Percentiles rank a stretch among this genome's conserved stretches.
Conservation (phyloP, 2,888 invertebrate species). For the Periphyllus acericola region DNA sequence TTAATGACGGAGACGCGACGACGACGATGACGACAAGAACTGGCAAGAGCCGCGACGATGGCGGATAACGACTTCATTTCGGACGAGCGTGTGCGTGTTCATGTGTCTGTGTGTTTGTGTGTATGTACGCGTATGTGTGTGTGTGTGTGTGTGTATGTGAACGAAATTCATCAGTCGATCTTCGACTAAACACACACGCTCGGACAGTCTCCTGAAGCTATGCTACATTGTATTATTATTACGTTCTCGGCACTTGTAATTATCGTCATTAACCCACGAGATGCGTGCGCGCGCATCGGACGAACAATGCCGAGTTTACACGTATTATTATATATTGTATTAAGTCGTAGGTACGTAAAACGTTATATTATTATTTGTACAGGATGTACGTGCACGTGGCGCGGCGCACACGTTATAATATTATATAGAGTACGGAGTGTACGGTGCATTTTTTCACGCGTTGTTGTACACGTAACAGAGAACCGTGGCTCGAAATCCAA, state of each 20-base stretch:
- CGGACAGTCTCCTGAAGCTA: conserved; percentile 10
- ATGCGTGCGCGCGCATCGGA: too few species aligned
- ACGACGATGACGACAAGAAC: neutral
- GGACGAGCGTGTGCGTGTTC: too few species aligned
- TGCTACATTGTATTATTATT: neutral
- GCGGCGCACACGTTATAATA: too few species aligned
- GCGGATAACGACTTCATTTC: conserved; percentile 36
- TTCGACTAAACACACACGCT: neutral
- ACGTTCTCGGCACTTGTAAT: neutral
- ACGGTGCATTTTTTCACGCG: too few species aligned
- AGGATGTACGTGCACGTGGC: neutral
- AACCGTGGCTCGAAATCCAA: too few species aligned
- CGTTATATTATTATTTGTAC: neutral
- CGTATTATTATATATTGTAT: too few species aligned
- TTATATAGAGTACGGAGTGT: too few species aligned
- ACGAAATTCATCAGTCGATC: conserved; percentile 34
- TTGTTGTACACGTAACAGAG: too few species aligned
- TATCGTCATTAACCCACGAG: neutral
- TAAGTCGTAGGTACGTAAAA: neutral
- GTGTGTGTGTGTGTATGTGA: neutral
- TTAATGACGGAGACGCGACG: neutral
- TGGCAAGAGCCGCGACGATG: neutral
- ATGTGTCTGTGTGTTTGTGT: too few species aligned
- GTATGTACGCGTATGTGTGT: too few species aligned
- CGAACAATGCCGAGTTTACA: too few species aligned